phyloP scores from a whole-genome alignment of 64 coral and sea anemone species.

The Exaiptasia diaphana region DNA sequence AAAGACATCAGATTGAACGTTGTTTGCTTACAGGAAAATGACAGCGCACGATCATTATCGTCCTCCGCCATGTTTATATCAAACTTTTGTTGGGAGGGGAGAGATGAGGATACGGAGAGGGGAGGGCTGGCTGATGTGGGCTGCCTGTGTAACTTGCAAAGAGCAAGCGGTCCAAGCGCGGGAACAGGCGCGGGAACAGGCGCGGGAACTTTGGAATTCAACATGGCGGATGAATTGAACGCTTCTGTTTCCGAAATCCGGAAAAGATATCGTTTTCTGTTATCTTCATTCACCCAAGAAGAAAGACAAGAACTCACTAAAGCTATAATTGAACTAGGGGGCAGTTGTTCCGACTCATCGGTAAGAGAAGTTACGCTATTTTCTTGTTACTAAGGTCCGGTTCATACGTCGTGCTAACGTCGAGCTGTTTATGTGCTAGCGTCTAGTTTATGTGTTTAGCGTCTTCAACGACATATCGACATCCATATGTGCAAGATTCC shows the following conservation, averaged over 20 bases:
- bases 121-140: too few species aligned
- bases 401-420: background rate
- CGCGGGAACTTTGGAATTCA: slow-evolving; percentile 12
- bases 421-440: too few species aligned
- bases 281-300: slow-evolving; percentile 63
- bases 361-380: slow-evolving; percentile 10
- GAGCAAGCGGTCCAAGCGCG: too few species aligned
- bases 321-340: slow-evolving; percentile 58
- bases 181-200: background rate
- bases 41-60: too few species aligned
- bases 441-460: too few species aligned
- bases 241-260: background rate
- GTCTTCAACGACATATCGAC: too few species aligned
- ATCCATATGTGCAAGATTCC: too few species aligned
- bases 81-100: too few species aligned
- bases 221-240: slow-evolving; percentile 41
- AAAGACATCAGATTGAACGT: background rate
- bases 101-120: background rate
- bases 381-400: background rate
- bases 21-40: background rate
- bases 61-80: slow-evolving; percentile 33
- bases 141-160: too few species aligned
- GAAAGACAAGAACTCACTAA: slow-evolving; percentile 56
- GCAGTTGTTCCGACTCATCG: slow-evolving; percentile 64
- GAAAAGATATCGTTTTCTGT: slow-evolving; percentile 68